phyloP scores from a whole-genome alignment of 2,888 invertebrate genomes.

The Synanthedon myopaeformis region DNA sequence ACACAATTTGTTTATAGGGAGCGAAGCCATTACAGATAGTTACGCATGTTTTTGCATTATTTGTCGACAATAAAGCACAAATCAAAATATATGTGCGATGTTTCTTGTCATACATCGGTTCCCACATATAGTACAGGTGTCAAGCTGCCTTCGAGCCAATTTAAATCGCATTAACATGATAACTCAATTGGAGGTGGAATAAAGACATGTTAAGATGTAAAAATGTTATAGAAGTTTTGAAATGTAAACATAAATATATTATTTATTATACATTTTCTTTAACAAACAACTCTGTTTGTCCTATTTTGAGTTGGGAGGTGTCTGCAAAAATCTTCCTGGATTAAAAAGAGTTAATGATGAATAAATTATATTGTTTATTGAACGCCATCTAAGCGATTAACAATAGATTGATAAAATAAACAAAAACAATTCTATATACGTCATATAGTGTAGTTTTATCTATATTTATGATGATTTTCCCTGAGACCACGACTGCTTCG shows the following conservation, averaged over 20 bases:
- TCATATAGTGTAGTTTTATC: no score
- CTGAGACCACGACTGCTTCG: no score
- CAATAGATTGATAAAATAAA: background rate
- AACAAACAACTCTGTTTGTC: background rate
- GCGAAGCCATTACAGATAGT: slow-evolving; percentile 30
- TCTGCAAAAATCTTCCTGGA: no score
- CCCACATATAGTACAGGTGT: slow-evolving; percentile 29
- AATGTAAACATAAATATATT: background rate
- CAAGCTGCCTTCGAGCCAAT: slow-evolving; percentile 45
- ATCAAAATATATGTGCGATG: background rate
- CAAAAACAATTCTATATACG: background rate
- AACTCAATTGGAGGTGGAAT: slow-evolving; percentile 47
- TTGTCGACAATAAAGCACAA: slow-evolving; percentile 43
- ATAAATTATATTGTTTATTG: no score
- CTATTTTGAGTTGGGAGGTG: no score
- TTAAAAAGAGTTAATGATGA: no score
- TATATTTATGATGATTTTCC: no score
- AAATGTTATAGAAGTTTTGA: slow-evolving; percentile 8
- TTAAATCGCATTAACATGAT: slow-evolving; percentile 64
- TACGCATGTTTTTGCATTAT: slow-evolving; percentile 19
- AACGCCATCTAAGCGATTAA: no score
- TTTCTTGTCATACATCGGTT: background rate
- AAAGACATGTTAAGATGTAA: slow-evolving; percentile 16
- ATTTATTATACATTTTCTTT: background rate
- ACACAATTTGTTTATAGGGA: slow-evolving; percentile 25